Percentiles rank a stretch among this genome's conserved stretches.
Evolutionary conservation across 2,797 vertebrate genomes (phyloP).

Genomic region (Alosa sapidissima): DNA sequence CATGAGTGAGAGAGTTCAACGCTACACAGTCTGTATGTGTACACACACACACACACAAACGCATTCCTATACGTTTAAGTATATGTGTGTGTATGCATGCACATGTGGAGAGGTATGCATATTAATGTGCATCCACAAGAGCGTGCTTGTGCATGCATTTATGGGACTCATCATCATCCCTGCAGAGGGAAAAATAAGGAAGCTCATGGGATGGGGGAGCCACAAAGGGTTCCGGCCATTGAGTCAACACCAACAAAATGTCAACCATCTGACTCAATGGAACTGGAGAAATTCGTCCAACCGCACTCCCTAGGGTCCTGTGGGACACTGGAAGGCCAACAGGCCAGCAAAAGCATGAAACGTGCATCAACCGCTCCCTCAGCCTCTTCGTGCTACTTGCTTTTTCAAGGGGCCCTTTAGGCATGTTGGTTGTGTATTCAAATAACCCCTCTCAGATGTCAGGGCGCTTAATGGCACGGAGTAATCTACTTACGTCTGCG

Average conservation of each 20-base stretch:
- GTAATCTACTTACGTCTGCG: constrained; percentile 37
- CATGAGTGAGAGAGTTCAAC: background rate
- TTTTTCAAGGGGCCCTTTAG: background rate
- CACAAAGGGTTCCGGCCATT: background rate
- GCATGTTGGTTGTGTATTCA: constrained; percentile 24
- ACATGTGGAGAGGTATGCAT: background rate
- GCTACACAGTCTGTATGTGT: background rate
- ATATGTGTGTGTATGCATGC: background rate
- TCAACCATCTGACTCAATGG: background rate
- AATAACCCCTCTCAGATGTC: constrained; percentile 26
- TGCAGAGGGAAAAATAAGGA: background rate
- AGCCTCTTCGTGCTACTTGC: background rate
- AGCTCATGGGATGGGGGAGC: background rate
- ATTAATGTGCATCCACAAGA: background rate
- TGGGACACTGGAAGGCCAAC: background rate
- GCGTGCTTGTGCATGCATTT: background rate
- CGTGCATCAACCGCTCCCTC: background rate
- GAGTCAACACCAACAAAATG: constrained; percentile 3
- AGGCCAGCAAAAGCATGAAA: background rate
- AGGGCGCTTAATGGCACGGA: background rate
- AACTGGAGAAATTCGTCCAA: background rate
- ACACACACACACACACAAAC: background rate
- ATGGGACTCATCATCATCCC: background rate
- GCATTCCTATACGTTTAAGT: background rate
- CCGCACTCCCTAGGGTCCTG: background rate